phyloP scores from a whole-genome alignment of 2,113 vertebrate genomes.

The Gavia stellata region DNA sequence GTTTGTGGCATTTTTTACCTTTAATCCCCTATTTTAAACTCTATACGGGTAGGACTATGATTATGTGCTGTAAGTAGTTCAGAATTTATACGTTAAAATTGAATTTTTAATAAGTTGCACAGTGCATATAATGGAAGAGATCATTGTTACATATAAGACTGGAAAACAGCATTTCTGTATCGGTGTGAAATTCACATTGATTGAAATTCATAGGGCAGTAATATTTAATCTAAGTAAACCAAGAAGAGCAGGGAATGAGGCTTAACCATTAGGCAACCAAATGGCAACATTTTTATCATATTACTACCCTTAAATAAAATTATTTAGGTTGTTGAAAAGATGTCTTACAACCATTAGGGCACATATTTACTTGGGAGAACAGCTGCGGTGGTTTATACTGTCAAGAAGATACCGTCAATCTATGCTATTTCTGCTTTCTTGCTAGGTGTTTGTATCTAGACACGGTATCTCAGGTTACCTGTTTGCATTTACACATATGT shows the following conservation, averaged over 20 bases:
- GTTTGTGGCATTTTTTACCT: neutral
- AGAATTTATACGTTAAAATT: neutral
- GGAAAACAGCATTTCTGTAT: neutral
- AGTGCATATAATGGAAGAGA: neutral
- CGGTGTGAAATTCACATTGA: neutral
- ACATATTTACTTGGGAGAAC: neutral
- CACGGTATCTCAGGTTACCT: neutral
- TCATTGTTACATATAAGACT: neutral
- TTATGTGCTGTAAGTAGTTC: neutral
- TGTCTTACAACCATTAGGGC: neutral
- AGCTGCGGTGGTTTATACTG: neutral
- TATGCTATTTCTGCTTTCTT: neutral
- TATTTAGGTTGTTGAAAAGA: neutral
- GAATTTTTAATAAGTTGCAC: neutral
- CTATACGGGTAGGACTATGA: rapidly evolving
- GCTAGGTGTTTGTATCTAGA: neutral
- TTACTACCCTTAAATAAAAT: neutral
- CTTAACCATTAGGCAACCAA: neutral
- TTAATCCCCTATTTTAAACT: neutral
- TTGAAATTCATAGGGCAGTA: neutral
- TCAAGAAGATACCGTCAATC: neutral
- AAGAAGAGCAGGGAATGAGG: neutral
- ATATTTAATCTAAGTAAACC: neutral
- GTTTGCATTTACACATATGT: neutral
- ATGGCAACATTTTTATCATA: neutral